Evolutionary conservation across 2,113 vertebrate species (phyloP).

Genomic region (Chinchilla lanigera): DNA sequence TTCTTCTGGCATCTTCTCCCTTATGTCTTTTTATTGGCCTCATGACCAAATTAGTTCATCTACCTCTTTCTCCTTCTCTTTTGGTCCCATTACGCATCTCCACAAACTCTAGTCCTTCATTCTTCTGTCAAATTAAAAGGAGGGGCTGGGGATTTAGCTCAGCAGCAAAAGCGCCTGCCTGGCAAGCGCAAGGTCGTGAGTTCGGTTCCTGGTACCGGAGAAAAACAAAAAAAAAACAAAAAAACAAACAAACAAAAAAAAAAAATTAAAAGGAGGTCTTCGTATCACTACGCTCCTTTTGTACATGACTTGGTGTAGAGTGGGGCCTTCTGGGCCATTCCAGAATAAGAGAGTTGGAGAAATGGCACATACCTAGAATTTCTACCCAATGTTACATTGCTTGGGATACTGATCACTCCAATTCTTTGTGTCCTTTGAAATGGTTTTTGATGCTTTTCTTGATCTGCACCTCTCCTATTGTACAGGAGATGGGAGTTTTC

Average conservation of each 20-base stretch:
- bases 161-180: too few relatives aligned
- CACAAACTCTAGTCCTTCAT: neutral
- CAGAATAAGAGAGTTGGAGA: neutral
- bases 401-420: neutral
- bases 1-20: neutral
- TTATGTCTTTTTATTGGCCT: neutral
- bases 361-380: neutral
- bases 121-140: neutral
- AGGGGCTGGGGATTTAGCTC: too few relatives aligned
- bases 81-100: neutral
- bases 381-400: neutral
- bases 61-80: neutral
- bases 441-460: neutral
- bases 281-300: neutral
- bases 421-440: slow-evolving; percentile 15
- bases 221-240: too few relatives aligned
- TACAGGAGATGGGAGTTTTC: neutral
- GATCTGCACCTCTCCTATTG: neutral
- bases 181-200: too few relatives aligned
- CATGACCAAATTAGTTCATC: neutral
- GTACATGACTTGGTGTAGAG: neutral
- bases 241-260: too few relatives aligned
- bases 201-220: too few relatives aligned
- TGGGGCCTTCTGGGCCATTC: neutral
- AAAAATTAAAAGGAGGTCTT: neutral